These are phyloP conservation scores for Peribatodes rhomboidaria DNA, from an alignment of 2,888 invertebrate species.

Conservation along the genomic window DNA sequence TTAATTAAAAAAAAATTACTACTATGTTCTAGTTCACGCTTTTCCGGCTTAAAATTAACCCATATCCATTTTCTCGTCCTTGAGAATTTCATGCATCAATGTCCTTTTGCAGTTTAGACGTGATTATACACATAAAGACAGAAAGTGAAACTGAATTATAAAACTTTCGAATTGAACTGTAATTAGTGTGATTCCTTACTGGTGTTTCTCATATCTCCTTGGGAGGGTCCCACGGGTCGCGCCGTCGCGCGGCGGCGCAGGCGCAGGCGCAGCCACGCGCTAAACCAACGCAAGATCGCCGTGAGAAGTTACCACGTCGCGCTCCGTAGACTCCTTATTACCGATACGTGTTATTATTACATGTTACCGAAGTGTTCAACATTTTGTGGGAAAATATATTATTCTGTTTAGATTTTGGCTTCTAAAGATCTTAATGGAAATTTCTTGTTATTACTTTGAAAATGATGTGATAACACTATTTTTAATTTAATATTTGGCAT, in stretches of 20 bases:
- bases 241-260: no score
- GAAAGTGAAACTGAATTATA: no score
- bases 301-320: slow-evolving; percentile 79
- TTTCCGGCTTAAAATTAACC: no score
- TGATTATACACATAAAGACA: no score
- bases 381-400: slow-evolving; percentile 28
- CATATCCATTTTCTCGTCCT: no score
- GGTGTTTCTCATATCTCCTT: background rate
- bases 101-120: no score
- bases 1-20: no score
- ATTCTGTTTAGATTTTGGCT: background rate
- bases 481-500: no score
- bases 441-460: no score
- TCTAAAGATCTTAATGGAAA: background rate
- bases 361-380: slow-evolving; percentile 25
- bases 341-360: slow-evolving; percentile 44
- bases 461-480: no score
- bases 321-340: slow-evolving; percentile 71
- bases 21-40: no score
- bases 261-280: slow-evolving; percentile 62
- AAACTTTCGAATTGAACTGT: background rate
- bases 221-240: slow-evolving; percentile 63
- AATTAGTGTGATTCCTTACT: slow-evolving; percentile 16
- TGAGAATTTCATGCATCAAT: no score
- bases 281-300: slow-evolving; percentile 70